These are phyloP conservation scores for Monomorium pharaonis DNA, from an alignment of 1,140 invertebrate species.

Conservation along the genomic window DNA sequence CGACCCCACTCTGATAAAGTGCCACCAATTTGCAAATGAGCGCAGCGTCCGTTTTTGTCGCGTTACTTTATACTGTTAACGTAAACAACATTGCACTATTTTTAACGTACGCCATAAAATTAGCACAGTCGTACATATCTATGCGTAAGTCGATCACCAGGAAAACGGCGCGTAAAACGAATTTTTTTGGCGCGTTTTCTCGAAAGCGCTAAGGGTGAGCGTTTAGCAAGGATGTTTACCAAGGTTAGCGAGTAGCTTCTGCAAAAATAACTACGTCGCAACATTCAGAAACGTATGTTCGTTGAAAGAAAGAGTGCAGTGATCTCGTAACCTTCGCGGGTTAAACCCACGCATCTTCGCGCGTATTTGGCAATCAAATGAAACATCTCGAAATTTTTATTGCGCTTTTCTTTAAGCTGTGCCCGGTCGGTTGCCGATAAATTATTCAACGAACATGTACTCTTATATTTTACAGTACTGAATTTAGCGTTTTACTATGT, in stretches of 20 bases:
- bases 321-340: conserved; percentile 69
- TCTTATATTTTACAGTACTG: background rate
- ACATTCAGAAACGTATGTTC: conserved; percentile 51
- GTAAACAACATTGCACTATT: conserved; percentile 30
- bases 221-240: conserved; percentile 47
- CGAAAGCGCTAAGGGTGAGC: conserved; percentile 19
- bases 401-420: background rate
- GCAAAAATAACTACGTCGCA: conserved; percentile 65
- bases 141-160: background rate
- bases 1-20: background rate
- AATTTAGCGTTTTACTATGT: background rate
- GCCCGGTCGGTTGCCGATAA: background rate
- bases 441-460: background rate
- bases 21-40: conserved; percentile 8
- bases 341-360: conserved; percentile 56
- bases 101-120: background rate
- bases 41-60: background rate
- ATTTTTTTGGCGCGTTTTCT: conserved; percentile 22
- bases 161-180: background rate
- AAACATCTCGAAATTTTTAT: conserved; percentile 16
- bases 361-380: conserved; percentile 12
- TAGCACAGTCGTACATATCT: background rate
- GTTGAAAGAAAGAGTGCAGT: conserved; percentile 60
- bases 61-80: background rate
- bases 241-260: conserved; percentile 59